Evolutionary conservation across 2,113 vertebrate genomes (phyloP).

Genomic region (Gadus macrocephalus): DNA sequence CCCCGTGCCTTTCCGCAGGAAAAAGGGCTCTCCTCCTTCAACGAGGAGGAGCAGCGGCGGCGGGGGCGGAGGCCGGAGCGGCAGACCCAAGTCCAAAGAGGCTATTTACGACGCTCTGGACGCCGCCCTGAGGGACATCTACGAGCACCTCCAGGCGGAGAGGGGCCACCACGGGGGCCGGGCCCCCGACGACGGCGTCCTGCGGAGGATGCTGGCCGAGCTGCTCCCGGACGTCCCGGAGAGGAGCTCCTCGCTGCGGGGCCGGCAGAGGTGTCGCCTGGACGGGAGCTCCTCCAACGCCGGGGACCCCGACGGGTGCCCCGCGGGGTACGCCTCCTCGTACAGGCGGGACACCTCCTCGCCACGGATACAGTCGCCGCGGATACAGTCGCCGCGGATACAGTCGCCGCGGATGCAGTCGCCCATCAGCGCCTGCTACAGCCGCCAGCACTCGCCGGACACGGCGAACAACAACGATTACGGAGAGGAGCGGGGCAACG

Average conservation of each 20-base stretch:
- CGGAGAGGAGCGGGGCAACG: conserved; percentile 69
- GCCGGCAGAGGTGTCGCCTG: conserved; percentile 63
- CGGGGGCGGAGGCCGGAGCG: conserved; percentile 45
- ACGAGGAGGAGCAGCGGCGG: conserved; percentile 72
- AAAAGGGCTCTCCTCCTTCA: conserved; percentile 82
- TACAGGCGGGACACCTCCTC: conserved; percentile 69
- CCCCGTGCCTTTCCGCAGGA: conserved; percentile 98
- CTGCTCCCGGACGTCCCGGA: conserved; percentile 92
- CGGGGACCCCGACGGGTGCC: conserved; percentile 69
- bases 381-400: conserved; percentile 68
- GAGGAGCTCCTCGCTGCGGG: conserved; percentile 87
- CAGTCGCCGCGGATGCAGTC: conserved; percentile 71
- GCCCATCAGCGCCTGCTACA: conserved; percentile 86
- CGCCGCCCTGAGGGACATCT: conserved; percentile 92
- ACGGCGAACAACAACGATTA: conserved; percentile 76
- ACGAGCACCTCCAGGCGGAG: conserved; percentile 93
- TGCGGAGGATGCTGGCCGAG: conserved; percentile 92
- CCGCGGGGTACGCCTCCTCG: conserved; percentile 58
- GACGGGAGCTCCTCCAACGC: conserved; percentile 46
- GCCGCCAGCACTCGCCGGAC: conserved; percentile 71
- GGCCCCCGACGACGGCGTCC: conserved; percentile 86
- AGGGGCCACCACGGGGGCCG: conserved; percentile 78
- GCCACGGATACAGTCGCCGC: conserved; percentile 72
- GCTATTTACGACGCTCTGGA: conserved; percentile 92
- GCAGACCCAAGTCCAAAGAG: conserved; percentile 78